Evolutionary conservation across 1,140 invertebrate genomes (phyloP).

Genomic region (Chymomyza costata): DNA sequence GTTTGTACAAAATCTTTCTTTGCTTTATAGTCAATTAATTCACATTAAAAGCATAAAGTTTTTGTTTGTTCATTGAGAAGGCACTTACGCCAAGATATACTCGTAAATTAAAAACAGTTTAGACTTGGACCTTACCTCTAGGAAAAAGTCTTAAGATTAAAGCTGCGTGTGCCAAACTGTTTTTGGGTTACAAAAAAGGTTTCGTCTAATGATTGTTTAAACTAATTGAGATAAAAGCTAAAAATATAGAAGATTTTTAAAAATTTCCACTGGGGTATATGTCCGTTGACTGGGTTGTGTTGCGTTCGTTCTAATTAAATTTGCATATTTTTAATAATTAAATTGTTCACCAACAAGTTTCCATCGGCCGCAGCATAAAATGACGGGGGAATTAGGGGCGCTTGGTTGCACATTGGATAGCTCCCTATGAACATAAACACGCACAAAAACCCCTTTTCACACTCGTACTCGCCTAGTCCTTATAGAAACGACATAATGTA

Average conservation of each 20-base stretch:
- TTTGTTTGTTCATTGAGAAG: neutral
- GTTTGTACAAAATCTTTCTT: conserved; percentile 40
- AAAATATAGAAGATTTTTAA: conserved; percentile 12
- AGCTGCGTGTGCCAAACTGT: too few species aligned
- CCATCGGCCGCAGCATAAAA: conserved; percentile 22
- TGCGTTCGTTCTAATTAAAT: conserved; percentile 56
- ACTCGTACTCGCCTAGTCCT: too few species aligned
- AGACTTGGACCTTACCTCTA: neutral
- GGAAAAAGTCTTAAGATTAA: neutral
- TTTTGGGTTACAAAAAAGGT: too few species aligned
- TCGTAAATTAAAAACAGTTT: conserved; percentile 48
- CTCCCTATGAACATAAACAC: too few species aligned
- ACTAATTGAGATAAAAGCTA: too few species aligned
- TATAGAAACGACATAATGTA: too few species aligned
- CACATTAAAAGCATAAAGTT: conserved; percentile 32
- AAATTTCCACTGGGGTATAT: neutral
- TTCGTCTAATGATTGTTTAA: too few species aligned
- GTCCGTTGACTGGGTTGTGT: conserved; percentile 8
- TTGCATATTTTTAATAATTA: conserved; percentile 73
- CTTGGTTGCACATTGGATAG: too few species aligned
- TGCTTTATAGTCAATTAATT: conserved; percentile 54
- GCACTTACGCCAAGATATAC: conserved; percentile 4
- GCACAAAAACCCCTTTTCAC: too few species aligned
- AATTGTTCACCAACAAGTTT: conserved; percentile 57
- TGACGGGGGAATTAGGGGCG: neutral